Percentiles rank a stretch among this genome's conserved stretches.
Evolutionary conservation across 23 tunicate species (phyloP).

Genomic region (Diplosoma virens): DNA sequence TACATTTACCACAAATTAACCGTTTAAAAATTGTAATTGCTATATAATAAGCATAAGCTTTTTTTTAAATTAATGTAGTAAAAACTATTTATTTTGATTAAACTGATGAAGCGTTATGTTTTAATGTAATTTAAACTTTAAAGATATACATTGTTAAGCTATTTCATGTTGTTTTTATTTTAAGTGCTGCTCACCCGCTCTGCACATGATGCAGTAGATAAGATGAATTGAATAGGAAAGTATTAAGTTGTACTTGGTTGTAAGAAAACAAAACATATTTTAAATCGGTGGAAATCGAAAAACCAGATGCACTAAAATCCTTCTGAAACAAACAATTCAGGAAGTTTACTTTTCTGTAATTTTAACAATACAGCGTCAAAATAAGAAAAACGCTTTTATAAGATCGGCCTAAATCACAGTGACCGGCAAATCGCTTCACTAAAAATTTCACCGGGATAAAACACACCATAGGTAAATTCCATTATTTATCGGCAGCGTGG

Average conservation of each 20-base stretch:
- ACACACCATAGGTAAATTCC: too few species aligned
- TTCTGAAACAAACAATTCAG: constrained; percentile 15
- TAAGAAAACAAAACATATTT: constrained; percentile 47
- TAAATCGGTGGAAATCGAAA: constrained; percentile 39
- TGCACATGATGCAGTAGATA: constrained; percentile 55
- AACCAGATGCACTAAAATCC: constrained; percentile 36
- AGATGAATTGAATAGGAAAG: constrained; percentile 54
- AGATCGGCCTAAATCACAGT: too few species aligned
- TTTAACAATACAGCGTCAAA: too few species aligned
- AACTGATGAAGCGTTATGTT: neutral
- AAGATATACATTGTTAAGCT: too few species aligned
- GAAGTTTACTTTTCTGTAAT: neutral
- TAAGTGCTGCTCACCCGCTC: constrained; percentile 21
- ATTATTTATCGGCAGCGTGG: too few species aligned
- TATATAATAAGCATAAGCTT: too few species aligned
- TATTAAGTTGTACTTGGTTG: constrained; percentile 32
- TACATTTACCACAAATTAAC: too few species aligned
- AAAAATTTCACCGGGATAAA: too few species aligned
- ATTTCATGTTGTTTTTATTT: neutral
- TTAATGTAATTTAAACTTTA: neutral
- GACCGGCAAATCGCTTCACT: too few species aligned
- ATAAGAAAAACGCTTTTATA: too few species aligned
- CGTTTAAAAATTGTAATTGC: too few species aligned
- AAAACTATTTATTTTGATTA: neutral
- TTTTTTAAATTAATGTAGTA: neutral